Conservation (phyloP, 2,797 vertebrate species). For the Anguilla megastoma region DNA sequence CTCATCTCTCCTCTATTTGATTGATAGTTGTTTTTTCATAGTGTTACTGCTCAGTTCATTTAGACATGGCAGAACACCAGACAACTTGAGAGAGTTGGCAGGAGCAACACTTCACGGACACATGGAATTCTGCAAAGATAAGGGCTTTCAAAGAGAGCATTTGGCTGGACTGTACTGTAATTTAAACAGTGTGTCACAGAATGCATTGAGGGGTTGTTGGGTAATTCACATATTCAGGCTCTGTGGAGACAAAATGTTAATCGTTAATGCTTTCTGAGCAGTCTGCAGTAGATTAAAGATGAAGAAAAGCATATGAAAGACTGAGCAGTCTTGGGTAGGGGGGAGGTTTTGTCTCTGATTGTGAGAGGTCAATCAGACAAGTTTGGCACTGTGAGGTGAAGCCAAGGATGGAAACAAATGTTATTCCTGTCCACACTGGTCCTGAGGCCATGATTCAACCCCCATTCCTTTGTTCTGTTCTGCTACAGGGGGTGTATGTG, state of each 20-base stretch:
- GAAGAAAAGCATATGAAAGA: not conserved
- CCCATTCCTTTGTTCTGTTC: not conserved
- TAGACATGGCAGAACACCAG: not conserved
- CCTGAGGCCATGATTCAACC: not conserved
- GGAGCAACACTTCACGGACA: not conserved
- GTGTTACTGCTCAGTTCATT: not conserved
- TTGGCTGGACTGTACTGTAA: not conserved
- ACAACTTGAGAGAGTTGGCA: constrained; percentile 2
- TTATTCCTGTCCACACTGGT: not conserved
- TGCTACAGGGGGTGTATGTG: not conserved
- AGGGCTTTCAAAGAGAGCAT: not conserved
- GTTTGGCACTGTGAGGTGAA: not conserved
- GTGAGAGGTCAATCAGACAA: not conserved
- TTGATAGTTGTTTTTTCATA: not conserved
- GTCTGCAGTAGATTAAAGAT: constrained; percentile 21
- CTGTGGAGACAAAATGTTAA: not conserved
- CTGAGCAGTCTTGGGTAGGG: not conserved
- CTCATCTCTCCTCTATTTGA: not conserved
- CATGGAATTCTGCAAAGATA: not conserved
- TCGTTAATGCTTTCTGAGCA: not conserved
- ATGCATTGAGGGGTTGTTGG: not conserved
- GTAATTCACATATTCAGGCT: not conserved
- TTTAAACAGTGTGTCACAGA: not conserved
- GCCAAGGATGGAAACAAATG: not conserved
- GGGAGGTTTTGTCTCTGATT: not conserved